Conservation (phyloP, 2,888 invertebrate species). For the Acanthosepion lycidas region DNA sequence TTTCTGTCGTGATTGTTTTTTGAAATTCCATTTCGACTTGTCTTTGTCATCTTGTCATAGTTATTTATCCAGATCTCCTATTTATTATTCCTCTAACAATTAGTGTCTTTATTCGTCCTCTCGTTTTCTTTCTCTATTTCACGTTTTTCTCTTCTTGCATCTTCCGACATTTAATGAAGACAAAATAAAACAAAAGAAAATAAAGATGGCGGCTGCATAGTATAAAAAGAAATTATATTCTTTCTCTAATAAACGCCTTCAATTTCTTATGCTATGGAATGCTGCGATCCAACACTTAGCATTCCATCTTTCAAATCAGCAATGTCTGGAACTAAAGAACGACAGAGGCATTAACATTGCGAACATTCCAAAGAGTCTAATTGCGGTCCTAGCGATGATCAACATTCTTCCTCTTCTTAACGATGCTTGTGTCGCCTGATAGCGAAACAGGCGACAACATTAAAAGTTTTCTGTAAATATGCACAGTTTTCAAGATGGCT, state of each 20-base stretch:
- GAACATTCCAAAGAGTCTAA: not conserved
- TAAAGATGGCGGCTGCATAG: not conserved
- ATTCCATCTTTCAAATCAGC: not conserved
- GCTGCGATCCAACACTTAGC: not conserved
- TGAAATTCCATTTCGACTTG: too few relatives aligned
- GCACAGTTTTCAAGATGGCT: not conserved
- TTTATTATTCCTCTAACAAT: too few relatives aligned
- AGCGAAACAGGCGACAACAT: not conserved
- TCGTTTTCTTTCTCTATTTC: too few relatives aligned
- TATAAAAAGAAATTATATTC: not conserved
- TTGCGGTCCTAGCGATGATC: not conserved
- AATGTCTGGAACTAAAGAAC: not conserved
- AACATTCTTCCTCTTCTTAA: not conserved
- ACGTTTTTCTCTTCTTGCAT: not conserved
- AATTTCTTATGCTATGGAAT: not conserved
- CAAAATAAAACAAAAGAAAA: not conserved
- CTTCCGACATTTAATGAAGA: not conserved
- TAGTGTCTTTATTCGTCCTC: too few relatives aligned
- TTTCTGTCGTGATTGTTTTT: too few relatives aligned
- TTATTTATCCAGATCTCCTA: too few relatives aligned
- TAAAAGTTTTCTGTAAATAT: not conserved
- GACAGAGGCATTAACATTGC: not conserved
- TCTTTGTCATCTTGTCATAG: too few relatives aligned
- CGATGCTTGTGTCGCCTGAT: not conserved
- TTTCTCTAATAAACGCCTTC: not conserved